These are phyloP conservation scores for Herpailurus yagouaroundi DNA, from an alignment of 2,113 vertebrate genomes.

Conservation along the genomic window DNA sequence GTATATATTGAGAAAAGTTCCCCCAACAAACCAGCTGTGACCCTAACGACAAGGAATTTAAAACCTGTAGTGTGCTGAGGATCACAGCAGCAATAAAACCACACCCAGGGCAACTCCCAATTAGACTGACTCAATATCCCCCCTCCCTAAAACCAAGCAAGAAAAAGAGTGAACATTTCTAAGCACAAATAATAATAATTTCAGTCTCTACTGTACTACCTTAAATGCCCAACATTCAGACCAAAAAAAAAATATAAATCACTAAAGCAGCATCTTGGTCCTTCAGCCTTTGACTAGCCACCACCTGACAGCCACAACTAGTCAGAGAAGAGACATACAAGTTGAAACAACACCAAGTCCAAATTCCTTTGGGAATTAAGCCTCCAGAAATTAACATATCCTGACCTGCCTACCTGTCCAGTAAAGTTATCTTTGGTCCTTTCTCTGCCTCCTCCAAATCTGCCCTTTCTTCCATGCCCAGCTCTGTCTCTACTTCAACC, in stretches of 20 bases:
- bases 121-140: not conserved
- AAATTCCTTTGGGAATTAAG: conserved; percentile 1
- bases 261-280: not conserved
- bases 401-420: not conserved
- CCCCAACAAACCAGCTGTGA: not conserved
- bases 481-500: not conserved
- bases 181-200: not conserved
- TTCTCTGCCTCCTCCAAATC: not conserved
- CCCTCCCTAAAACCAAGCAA: not conserved
- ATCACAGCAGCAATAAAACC: not conserved
- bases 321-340: not conserved
- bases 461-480: not conserved
- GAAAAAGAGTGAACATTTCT: not conserved
- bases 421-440: not conserved
- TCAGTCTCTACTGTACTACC: not conserved
- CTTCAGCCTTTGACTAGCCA: not conserved
- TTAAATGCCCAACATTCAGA: not conserved
- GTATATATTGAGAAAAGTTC: not conserved
- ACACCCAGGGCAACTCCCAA: not conserved
- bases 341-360: not conserved
- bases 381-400: not conserved
- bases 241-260: not conserved
- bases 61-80: not conserved
- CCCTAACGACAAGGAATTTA: not conserved
- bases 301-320: not conserved